These are phyloP conservation scores for Rotaria sp. DNA, from an alignment of 2,888 invertebrate genomes.

Conservation along the genomic window DNA sequence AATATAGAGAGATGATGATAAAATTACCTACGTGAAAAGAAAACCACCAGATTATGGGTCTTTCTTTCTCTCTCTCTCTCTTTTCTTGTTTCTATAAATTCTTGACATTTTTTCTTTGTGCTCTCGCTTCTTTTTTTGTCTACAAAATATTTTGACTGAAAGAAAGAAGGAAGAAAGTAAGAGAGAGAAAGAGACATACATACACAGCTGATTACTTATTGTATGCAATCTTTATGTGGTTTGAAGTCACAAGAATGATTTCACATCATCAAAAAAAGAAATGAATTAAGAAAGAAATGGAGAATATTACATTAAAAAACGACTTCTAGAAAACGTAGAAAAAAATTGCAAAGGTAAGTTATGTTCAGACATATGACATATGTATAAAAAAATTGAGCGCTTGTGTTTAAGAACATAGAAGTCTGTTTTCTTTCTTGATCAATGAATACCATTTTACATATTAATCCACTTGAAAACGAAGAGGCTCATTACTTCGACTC, in stretches of 20 bases:
- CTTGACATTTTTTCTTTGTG: neutral
- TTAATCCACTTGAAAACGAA: slow-evolving; percentile 15
- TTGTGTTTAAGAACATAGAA: neutral
- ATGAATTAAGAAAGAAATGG: neutral
- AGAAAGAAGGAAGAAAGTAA: neutral
- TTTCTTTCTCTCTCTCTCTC: neutral
- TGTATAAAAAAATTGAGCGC: neutral
- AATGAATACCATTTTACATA: neutral
- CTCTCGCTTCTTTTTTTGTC: neutral
- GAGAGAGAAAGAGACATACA: neutral
- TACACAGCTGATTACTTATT: neutral
- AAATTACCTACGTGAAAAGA: neutral
- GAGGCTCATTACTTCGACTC: neutral
- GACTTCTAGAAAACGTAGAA: neutral
- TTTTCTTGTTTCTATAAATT: neutral
- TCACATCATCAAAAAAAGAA: neutral
- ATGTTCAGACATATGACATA: neutral
- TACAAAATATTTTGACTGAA: neutral
- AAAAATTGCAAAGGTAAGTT: neutral
- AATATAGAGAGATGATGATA: neutral
- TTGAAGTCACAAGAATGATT: neutral
- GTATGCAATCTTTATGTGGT: neutral
- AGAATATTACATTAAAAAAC: neutral
- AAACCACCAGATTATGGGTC: neutral
- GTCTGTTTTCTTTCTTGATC: neutral